Base-by-base conservation (phyloP, 2,113 vertebrate species). In the Syngnathus floridae region DNA sequence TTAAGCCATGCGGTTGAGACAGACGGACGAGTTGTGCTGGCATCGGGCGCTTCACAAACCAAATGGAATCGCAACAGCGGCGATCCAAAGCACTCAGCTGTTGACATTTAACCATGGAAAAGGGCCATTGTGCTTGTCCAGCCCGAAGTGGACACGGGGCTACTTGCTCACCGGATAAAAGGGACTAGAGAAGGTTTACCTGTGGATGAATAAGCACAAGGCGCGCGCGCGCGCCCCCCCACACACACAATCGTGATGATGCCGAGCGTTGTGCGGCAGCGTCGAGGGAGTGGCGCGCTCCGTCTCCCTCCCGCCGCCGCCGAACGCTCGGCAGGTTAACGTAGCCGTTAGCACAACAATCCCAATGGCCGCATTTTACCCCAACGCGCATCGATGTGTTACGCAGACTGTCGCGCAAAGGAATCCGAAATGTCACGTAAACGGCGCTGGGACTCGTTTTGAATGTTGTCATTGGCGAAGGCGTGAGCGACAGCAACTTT, bases 251-350 rank as follows among this genome's bases (percentile, higher is more conserved):
- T 17, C 17, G 46, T n/a, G 5, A 48, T 22, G 21, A 11, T 19
- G 49, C n/a, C 10, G 46, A 22, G 10, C n/a, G n/a, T 12, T 22
- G 51, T 1, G 51, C 17, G 48, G 19, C n/a, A 5, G 21, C 8
- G 51, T 67, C 9, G 83, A 87, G 84, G 86, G 86, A 87, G 86
- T 87, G 86, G 84, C 86, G 80, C 75, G 63, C 86, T 49, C 48
- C 7, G 19, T 49, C 17, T 17, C 46, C n/a, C 46, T n/a, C 17
- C 10, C 43, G 11, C 43, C 16, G 8, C 12, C n/a, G 12, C 9
- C 35, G 26, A 4, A 4, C 35, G 17, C 4, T 35, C 3, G 7
- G 83, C 81, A 56, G 65, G 76, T 76, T 82, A 86, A 73, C 69
- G 40, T 17, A 63, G 76, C 70, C 26, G 74, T 80, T 77, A 79